These are phyloP conservation scores for Harpalus rubripes DNA, from an alignment of 2,888 invertebrate genomes.

Conservation along the genomic window DNA sequence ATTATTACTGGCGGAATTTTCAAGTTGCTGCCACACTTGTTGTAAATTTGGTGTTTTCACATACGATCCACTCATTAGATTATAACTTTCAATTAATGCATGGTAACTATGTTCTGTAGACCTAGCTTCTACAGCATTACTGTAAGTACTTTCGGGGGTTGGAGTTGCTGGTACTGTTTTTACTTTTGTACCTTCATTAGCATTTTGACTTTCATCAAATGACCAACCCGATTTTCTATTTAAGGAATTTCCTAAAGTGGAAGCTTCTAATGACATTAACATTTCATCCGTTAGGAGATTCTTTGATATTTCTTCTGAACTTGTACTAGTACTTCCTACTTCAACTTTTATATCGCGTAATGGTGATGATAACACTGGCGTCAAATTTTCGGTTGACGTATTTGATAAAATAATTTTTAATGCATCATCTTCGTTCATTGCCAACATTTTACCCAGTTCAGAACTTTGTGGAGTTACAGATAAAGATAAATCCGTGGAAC, in stretches of 20 bases:
- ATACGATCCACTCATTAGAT: slow-evolving; percentile 77
- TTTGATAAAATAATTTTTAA: slow-evolving; percentile 84
- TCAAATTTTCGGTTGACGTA: slow-evolving; percentile 72
- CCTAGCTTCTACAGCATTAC: slow-evolving; percentile 69
- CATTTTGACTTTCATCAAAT: slow-evolving; percentile 75
- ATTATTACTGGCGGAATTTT: slow-evolving; percentile 70
- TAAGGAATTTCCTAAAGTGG: slow-evolving; percentile 82
- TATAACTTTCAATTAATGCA: slow-evolving; percentile 81
- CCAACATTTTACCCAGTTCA: slow-evolving; percentile 78
- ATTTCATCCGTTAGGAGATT: slow-evolving; percentile 65
- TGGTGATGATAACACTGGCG: slow-evolving; percentile 40
- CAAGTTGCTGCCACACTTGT: slow-evolving; percentile 81
- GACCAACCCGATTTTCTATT: slow-evolving; percentile 84
- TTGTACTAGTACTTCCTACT: slow-evolving; percentile 69
- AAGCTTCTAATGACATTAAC: slow-evolving; percentile 64
- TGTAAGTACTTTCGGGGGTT: slow-evolving; percentile 53
- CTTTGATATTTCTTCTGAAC: slow-evolving; percentile 67
- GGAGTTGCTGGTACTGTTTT: slow-evolving; percentile 58
- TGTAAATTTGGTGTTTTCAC: slow-evolving; percentile 80
- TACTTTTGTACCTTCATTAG: slow-evolving; percentile 59
- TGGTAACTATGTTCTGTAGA: slow-evolving; percentile 80
- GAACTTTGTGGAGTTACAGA: slow-evolving; percentile 77
- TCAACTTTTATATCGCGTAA: slow-evolving; percentile 63
- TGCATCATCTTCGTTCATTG: slow-evolving; percentile 86
- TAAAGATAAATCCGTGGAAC: slow-evolving; percentile 75